These are phyloP conservation scores for Lycocerus yunnanus DNA, from an alignment of 2,888 invertebrate genomes.

Conservation along the genomic window DNA sequence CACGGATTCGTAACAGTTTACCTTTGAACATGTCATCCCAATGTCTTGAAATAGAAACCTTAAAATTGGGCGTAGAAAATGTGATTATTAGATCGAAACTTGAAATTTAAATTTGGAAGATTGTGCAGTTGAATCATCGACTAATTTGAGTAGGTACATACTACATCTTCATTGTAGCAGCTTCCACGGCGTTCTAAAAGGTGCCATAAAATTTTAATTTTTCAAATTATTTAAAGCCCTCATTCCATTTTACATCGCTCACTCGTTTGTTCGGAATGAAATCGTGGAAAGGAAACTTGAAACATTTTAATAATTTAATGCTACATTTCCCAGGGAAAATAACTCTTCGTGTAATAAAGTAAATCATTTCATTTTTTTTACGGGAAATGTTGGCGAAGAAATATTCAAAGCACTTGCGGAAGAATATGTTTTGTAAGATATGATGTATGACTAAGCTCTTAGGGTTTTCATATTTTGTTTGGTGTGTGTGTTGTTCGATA, in stretches of 20 bases:
- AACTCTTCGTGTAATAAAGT: neutral
- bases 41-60: neutral
- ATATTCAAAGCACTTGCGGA: neutral
- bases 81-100: neutral
- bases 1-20: neutral
- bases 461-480: neutral
- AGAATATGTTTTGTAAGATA: neutral
- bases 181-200: neutral
- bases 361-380: neutral
- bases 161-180: neutral
- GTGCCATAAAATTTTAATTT: neutral
- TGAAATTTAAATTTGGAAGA: neutral
- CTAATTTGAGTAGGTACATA: neutral
- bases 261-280: neutral
- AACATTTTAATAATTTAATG: neutral
- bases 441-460: conserved; percentile 2
- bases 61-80: neutral
- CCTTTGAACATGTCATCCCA: neutral
- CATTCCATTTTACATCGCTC: neutral
- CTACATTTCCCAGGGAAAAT: neutral
- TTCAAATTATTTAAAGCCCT: neutral
- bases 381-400: neutral
- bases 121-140: neutral
- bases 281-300: neutral
- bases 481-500: neutral